Evolutionary conservation across 2,888 invertebrate species (phyloP).

Genomic region (Megamerina dolium): DNA sequence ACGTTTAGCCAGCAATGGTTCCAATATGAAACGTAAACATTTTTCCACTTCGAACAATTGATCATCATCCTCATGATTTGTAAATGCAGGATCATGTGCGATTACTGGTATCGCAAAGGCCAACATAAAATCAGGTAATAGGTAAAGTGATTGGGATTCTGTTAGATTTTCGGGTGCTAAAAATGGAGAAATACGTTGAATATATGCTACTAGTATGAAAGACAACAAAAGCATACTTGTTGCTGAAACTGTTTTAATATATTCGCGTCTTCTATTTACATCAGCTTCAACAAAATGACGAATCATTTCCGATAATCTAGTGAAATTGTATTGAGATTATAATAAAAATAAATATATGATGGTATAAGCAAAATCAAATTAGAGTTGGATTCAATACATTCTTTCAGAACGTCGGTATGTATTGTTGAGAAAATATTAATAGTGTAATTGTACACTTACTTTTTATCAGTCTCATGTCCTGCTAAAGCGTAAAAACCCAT

Average conservation of each 20-base stretch:
- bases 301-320: conserved; percentile 50
- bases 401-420: too few species aligned
- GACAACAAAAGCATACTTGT: conserved; percentile 40
- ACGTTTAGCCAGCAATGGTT: conserved; percentile 87
- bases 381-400: too few species aligned
- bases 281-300: conserved; percentile 82
- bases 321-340: too few species aligned
- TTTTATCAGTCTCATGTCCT: conserved; percentile 81
- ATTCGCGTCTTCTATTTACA: conserved; percentile 85
- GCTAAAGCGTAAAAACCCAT: conserved; percentile 92
- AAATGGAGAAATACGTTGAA: conserved; percentile 3
- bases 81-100: conserved; percentile 85
- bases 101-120: conserved; percentile 94
- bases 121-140: conserved; percentile 94
- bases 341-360: conserved; percentile 6
- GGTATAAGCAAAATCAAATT: too few species aligned
- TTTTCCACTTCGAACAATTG: conserved; percentile 76
- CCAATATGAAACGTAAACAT: conserved; percentile 90
- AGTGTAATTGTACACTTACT: conserved; percentile 47
- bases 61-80: conserved; percentile 64
- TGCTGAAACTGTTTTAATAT: conserved; percentile 73
- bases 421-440: background rate
- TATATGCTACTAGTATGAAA: background rate
- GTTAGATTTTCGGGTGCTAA: conserved; percentile 33
- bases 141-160: conserved; percentile 69